Evolutionary conservation across 2,113 vertebrate species (phyloP), one percentile per base, ranked within the genome.

Genomic region (Cyprinodon tularosa): DNA sequence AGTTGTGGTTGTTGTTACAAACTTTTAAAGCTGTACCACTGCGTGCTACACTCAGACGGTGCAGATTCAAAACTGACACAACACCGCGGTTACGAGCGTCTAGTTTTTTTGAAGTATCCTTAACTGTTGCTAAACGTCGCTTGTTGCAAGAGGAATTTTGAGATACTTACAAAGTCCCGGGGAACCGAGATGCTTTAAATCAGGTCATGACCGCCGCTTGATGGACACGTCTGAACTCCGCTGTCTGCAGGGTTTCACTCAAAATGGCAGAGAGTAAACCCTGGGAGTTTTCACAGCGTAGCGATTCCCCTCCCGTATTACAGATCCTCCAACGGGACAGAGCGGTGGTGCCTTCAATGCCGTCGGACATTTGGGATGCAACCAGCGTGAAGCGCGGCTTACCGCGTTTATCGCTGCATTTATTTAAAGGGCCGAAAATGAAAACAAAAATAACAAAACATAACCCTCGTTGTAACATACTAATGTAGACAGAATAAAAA

Each of bases 251-350:
- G 68, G 75, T 86, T 90, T 81, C 60, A 59, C 80, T 90, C 93
- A 95, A 95, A 94, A 95, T 95, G 94, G 94, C 94, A 95, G 94
- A 90, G 90, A 61, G 84, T 83, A 88, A 93, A 88, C 88, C 88
- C 84, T 86, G 85, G 76, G 86, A 88, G 83, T 89, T 87, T 79
- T 60, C 74, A 62, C 82, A 57, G 76, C 10, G 62, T 40, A 39
- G 62, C 80, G 68, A 45, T 78, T 89, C 80, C 71, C 77, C 85
- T 90, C 87, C 79, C 82, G 83, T 84, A 67, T 84, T 77, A 84
- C 20, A 61, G 68, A 84, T 90, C 82, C 84, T 84, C 50, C 62
- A 77, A 74, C 90, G 81, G 88, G 85, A 89, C 90, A 3, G 4
- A n/a, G 69, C 50, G 6, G 50, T 53, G 89, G 12, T 78, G 88